Percentiles rank a stretch among this genome's conserved stretches.
Conservation (phyloP, 2,113 vertebrate species). For the Pagrus major region DNA sequence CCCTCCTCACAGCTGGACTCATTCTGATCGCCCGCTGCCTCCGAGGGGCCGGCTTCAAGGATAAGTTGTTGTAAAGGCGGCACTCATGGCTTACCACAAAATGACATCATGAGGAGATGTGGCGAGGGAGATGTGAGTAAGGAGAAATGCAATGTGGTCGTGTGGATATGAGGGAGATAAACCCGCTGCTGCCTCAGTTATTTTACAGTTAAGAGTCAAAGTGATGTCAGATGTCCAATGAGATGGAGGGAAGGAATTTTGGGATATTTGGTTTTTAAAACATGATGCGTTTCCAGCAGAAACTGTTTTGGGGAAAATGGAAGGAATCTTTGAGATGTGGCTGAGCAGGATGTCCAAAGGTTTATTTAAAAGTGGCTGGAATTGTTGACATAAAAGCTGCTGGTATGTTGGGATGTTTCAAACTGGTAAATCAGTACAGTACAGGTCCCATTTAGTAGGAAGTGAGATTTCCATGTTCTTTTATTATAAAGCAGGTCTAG, state of each 20-base stretch:
- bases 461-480: too few species aligned
- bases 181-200: slow-evolving; percentile 7
- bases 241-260: slow-evolving; percentile 6
- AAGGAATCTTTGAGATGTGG: background rate
- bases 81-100: slow-evolving; percentile 42
- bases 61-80: slow-evolving; percentile 9
- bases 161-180: background rate
- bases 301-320: background rate
- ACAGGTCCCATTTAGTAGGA: too few species aligned
- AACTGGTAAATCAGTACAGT: background rate
- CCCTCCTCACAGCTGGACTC: background rate
- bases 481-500: too few species aligned
- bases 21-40: background rate
- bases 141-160: slow-evolving; percentile 24
- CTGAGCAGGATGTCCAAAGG: background rate
- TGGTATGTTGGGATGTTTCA: background rate
- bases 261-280: background rate
- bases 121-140: slow-evolving; percentile 43
- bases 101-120: slow-evolving; percentile 57
- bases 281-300: background rate
- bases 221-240: background rate
- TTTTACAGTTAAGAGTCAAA: background rate
- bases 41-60: background rate
- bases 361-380: background rate
- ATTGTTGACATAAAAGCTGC: background rate